Evolutionary conservation across 2,797 vertebrate genomes (phyloP).

Genomic region (Cichlasoma orientale): DNA sequence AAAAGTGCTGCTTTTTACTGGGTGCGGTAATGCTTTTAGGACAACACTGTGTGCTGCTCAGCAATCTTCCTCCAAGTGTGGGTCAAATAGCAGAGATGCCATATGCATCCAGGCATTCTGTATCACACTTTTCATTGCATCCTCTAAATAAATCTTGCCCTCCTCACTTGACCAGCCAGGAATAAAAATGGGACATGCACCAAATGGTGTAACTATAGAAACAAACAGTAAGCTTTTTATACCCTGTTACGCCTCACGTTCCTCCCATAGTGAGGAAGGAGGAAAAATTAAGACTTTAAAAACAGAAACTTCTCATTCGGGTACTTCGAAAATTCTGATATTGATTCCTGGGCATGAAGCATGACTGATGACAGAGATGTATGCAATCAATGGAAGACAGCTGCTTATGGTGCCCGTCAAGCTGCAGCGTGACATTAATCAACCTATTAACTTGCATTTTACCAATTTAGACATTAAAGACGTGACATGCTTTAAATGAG

Average conservation of each 20-base stretch:
- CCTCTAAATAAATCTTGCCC: constrained; percentile 80
- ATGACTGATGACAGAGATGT: neutral
- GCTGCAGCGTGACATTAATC: neutral
- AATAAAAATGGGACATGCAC: constrained; percentile 66
- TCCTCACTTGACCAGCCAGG: constrained; percentile 65
- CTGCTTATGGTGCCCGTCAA: neutral
- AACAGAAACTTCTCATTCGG: neutral
- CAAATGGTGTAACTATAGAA: constrained; percentile 70
- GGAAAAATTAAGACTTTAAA: constrained; percentile 26
- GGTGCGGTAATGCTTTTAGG: constrained; percentile 53
- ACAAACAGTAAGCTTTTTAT: constrained; percentile 73
- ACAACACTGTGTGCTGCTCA: constrained; percentile 61
- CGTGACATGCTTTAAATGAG: constrained; percentile 49
- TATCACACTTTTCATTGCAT: constrained; percentile 79
- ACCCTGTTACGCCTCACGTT: constrained; percentile 56
- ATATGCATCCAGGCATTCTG: constrained; percentile 72
- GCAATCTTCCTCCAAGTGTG: constrained; percentile 64
- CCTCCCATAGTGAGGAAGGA: constrained; percentile 22
- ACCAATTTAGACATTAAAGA: constrained; percentile 49
- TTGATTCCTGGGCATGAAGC: neutral
- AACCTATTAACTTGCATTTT: constrained; percentile 45
- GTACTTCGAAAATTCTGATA: neutral
- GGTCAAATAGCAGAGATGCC: constrained; percentile 78
- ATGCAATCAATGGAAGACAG: neutral
- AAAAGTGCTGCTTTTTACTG: constrained; percentile 57